Evolutionary conservation across 1,140 invertebrate genomes (phyloP), one percentile per base, ranked within the genome.

Genomic region (Cardiocondyla obscurior): DNA sequence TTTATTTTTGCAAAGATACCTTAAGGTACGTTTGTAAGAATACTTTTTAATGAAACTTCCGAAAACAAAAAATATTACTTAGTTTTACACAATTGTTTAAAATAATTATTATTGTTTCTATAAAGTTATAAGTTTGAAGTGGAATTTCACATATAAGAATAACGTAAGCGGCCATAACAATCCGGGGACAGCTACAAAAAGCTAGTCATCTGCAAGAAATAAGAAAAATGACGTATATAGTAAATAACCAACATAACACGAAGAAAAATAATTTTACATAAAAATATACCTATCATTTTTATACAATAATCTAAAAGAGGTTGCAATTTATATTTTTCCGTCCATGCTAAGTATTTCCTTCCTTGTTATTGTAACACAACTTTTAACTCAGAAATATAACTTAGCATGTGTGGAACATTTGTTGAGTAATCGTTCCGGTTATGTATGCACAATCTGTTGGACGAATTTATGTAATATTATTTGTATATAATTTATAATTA

Each of bases 401-500:
- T 81, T 72, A 67, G 49, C 58, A 22, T 62, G 58, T 10, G 28
- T 58, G 49, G 44, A 46, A 57, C 25, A 55, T 49, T 62, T 22
- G 39, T 85, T 69, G 28, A 62, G 19, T 33, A 25, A 64, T 10
- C 33, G 25, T 64, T 36, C 46, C 19, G 58, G 44, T 76, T 62
- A 42, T 62, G 44, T 62, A 49, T 49, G 42, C 58, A 62, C 39
- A 33, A 76, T 60, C 14, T 62, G 55, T 44, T 74, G 55, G 55
- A 46, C 19, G 55, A 46, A 76, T 76, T 76, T 76, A 8, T 73
- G 33, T 73, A 65, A 33, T 67, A 58, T 79, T 46, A 79, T 83
- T 83, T 82, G 28, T 82, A 76, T 64, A 82, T 82, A 42, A 76
- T 57, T 73, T 73, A 73, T 36, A 51, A 33, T 70, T 70, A 57